Evolutionary conservation across 1,140 invertebrate species (phyloP), one percentile per base, ranked within the genome.

Genomic region (Apis laboriosa): DNA sequence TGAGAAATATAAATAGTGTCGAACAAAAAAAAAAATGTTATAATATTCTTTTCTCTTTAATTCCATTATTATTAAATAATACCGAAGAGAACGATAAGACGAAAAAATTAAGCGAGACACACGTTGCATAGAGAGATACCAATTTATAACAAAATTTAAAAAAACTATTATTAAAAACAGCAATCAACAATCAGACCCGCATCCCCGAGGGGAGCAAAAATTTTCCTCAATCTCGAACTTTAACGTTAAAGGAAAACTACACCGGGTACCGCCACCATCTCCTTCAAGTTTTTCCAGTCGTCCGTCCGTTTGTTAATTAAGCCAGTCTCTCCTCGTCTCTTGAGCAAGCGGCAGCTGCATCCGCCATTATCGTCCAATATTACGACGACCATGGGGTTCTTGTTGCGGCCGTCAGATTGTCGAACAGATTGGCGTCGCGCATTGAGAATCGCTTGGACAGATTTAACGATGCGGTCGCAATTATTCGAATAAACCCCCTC

Each of bases 281-380:
- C 24, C 67, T 21, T 24, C 34, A 49, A 81, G 79, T 81, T 76
- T 34, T 80, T 80, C 83, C 21, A 68, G 66, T 64, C 71, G 72
- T 61, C 75, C 9, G 15, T 24, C 28, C n/a, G 53, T 58, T 34
- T 60, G 83, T 82, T 84, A 84, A 84, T 83, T 77, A 83, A 83
- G 74, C 75, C 63, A 61, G 49, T 43, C 72, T 43, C 72, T 53
- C 61, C 67, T 34, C 60, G 70, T 74, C 43, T 53, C 49, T 21
- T 24, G 0, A 24, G 24, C 24, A 24, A 9, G 79, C 55, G 34
- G 49, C 83, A 71, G 78, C 78, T 81, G 79, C 64, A 63, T 21
- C 63, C 51, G 34, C 83, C 53, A 63, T 81, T 80, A 81, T 81
- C 83, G 71, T 84, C 71, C 75, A 51, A 63, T 75, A 81, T 81